Evolutionary conservation across 2,888 invertebrate species (phyloP).

Genomic region (Anorthoa munda): DNA sequence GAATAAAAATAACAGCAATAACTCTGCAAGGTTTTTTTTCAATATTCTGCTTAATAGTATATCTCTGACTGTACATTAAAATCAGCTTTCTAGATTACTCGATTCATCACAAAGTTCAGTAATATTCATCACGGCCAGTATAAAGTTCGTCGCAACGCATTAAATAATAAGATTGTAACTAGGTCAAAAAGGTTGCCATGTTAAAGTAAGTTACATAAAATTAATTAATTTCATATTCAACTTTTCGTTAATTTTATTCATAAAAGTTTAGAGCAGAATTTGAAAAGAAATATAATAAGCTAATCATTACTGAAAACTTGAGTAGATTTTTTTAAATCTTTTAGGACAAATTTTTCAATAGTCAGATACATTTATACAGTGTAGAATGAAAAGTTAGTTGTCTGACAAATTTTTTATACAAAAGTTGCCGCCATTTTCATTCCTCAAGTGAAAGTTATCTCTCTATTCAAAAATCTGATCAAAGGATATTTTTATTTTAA

Average conservation of each 20-base stretch:
- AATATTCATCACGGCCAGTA: conserved; percentile 38
- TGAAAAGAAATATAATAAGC: conserved; percentile 16
- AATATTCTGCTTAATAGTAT: background rate
- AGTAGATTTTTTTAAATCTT: background rate
- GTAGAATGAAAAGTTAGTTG: background rate
- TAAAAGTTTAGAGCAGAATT: conserved; percentile 21
- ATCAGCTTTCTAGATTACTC: conserved; percentile 18
- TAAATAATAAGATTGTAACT: conserved; percentile 54
- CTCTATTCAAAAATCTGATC: no score
- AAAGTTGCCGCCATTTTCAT: no score
- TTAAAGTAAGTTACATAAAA: conserved; percentile 43
- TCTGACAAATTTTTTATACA: no score
- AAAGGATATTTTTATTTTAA: background rate
- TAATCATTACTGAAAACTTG: background rate
- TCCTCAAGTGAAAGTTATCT: no score
- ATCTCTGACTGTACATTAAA: background rate
- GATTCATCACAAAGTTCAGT: conserved; percentile 29
- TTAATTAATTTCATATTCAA: conserved; percentile 50
- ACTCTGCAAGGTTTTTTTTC: background rate
- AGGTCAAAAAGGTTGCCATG: conserved; percentile 47
- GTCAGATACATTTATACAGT: background rate
- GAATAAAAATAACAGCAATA: no score
- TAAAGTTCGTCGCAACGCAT: conserved; percentile 36
- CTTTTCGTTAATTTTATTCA: conserved; percentile 30
- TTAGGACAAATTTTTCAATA: background rate